A percentile compares a stretch with the other conserved stretches of the same genome.
Conservation (phyloP, 2,113 vertebrate species). For the Phycodurus eques region DNA sequence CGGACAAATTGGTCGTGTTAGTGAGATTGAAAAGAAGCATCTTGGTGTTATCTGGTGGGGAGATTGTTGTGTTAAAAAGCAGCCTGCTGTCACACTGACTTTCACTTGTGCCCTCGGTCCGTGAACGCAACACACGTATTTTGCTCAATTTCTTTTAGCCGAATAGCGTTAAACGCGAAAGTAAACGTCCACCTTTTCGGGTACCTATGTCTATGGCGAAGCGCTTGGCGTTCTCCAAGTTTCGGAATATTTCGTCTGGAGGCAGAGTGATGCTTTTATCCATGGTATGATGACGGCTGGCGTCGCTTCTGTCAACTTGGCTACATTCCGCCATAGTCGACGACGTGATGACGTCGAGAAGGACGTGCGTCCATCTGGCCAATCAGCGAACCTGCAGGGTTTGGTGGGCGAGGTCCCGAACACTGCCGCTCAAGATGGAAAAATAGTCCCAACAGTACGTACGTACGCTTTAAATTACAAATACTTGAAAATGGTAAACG, state of each 20-base stretch:
- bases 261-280: slow-evolving; percentile 96
- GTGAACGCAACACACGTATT: not conserved
- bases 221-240: slow-evolving; percentile 92
- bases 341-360: slow-evolving; percentile 32
- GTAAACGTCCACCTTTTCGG: not conserved
- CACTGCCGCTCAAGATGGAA: not conserved
- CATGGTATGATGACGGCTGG: slow-evolving; percentile 74
- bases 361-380: slow-evolving; percentile 11
- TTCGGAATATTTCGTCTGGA: slow-evolving; percentile 92
- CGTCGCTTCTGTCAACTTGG: slow-evolving; percentile 63
- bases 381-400: slow-evolving; percentile 33
- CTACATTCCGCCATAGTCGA: slow-evolving; percentile 77
- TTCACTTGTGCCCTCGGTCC: not conserved
- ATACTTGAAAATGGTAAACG: not conserved
- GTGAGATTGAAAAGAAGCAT: not conserved
- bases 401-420: not conserved
- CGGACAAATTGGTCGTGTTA: not conserved
- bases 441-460: not conserved
- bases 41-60: no score
- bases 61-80: not conserved
- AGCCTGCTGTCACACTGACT: not conserved
- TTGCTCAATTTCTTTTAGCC: not conserved
- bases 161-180: not conserved
- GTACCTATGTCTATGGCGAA: slow-evolving; percentile 97
- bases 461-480: no score